A percentile compares a stretch with the other conserved stretches of the same genome.
Conservation (phyloP, 2,797 vertebrate species). For the Crenichthys baileyi region DNA sequence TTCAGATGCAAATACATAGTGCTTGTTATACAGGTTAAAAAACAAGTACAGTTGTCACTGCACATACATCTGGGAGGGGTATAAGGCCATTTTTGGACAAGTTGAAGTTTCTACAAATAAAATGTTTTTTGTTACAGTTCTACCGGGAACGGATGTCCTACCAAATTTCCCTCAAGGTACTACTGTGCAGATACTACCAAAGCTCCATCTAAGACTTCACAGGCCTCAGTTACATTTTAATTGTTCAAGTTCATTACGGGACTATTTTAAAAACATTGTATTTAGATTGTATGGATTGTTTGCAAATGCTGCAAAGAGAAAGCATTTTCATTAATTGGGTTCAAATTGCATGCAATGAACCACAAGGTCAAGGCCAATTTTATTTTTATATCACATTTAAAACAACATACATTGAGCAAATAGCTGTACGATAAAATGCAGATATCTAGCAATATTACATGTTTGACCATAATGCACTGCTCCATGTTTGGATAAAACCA, state of each 20-base stretch:
- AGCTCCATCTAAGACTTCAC: not conserved
- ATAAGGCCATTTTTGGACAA: not conserved
- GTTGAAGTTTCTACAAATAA: not conserved
- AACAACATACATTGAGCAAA: too few relatives aligned
- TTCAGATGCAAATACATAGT: not conserved
- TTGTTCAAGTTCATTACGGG: not conserved
- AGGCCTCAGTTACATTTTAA: not conserved
- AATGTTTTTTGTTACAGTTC: not conserved
- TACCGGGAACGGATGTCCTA: too few relatives aligned
- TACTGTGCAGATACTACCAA: not conserved
- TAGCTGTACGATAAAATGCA: too few relatives aligned
- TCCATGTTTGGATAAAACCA: too few relatives aligned
- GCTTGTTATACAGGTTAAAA: not conserved
- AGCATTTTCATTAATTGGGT: not conserved
- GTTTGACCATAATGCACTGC: too few relatives aligned
- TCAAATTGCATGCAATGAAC: not conserved
- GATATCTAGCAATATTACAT: too few relatives aligned
- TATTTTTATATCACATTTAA: too few relatives aligned
- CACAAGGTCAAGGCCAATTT: too few relatives aligned
- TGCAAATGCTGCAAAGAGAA: not conserved
- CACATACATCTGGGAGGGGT: not conserved
- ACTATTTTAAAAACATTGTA: not conserved
- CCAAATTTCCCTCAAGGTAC: too few relatives aligned
- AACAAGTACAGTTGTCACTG: not conserved
- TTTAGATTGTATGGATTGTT: not conserved